phyloP scores from a whole-genome alignment of 2,888 invertebrate species.

The Eutolmus rufibarbis region DNA sequence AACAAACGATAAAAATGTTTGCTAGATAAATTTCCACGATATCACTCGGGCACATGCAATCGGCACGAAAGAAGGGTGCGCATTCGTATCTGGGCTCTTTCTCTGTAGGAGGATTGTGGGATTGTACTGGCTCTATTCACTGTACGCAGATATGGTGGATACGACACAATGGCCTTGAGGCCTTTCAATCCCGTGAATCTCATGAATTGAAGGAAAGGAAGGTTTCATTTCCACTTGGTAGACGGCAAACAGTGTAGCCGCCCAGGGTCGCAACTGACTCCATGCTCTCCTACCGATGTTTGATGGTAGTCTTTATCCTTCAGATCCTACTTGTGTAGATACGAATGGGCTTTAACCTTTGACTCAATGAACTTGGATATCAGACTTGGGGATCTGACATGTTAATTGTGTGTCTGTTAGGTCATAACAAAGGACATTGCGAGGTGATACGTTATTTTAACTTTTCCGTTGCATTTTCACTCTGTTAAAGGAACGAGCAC shows the following conservation, averaged over 20 bases:
- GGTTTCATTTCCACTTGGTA: background rate
- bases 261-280: background rate
- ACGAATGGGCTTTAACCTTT: background rate
- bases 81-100: background rate
- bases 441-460: background rate
- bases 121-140: background rate
- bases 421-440: background rate
- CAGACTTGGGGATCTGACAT: background rate
- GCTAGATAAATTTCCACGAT: conserved; percentile 14
- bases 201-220: background rate
- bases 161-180: background rate
- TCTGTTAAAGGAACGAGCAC: background rate
- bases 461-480: background rate
- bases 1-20: conserved; percentile 21
- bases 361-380: conserved; percentile 5
- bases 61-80: conserved; percentile 17
- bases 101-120: background rate
- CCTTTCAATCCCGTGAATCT: background rate
- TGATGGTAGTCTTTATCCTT: background rate
- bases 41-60: conserved; percentile 15
- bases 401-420: conserved; percentile 19
- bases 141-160: background rate
- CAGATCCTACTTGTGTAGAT: conserved; percentile 1
- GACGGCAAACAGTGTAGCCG: background rate
- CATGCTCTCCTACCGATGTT: background rate